A percentile compares a stretch with the other conserved stretches of the same genome.
Conservation (phyloP, 2,888 invertebrate genomes). For the Noctua janthina region DNA sequence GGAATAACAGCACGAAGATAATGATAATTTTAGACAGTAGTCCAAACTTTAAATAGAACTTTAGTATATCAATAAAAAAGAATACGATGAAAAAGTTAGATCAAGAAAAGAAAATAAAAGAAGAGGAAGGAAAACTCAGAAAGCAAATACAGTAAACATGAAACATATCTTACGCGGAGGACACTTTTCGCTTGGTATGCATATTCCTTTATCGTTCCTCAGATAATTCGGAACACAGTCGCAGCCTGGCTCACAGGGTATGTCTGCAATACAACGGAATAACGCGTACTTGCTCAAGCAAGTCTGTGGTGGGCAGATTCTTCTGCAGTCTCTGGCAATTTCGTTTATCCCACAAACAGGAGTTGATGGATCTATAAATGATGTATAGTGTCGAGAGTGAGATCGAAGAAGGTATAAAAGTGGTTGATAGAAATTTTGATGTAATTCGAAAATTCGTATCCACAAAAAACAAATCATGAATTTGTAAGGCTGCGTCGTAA, state of each 20-base stretch:
- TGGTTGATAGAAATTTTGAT: too few species aligned
- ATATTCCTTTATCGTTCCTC: slow-evolving; percentile 67
- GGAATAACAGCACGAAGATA: background rate
- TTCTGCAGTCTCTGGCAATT: slow-evolving; percentile 65
- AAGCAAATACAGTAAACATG: background rate
- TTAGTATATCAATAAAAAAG: background rate
- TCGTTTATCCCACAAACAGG: slow-evolving; percentile 68
- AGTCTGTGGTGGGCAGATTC: slow-evolving; percentile 71
- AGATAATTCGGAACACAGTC: slow-evolving; percentile 73
- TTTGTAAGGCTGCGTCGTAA: too few species aligned
- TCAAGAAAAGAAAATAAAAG: background rate
- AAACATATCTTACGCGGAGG: slow-evolving; percentile 61
- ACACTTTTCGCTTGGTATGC: slow-evolving; percentile 72
- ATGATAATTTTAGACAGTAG: background rate
- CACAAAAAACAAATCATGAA: too few species aligned
- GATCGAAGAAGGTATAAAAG: too few species aligned
- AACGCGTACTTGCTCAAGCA: slow-evolving; percentile 67
- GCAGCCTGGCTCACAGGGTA: slow-evolving; percentile 73
- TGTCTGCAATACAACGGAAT: slow-evolving; percentile 57
- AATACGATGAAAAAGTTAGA: background rate
- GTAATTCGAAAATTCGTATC: too few species aligned
- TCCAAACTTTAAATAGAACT: background rate
- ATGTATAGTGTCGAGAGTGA: background rate
- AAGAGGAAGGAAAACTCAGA: background rate
- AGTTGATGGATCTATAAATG: slow-evolving; percentile 61